These are phyloP conservation scores for Eretmodus cyanostictus DNA, from an alignment of 2,113 vertebrate genomes.

Conservation along the genomic window DNA sequence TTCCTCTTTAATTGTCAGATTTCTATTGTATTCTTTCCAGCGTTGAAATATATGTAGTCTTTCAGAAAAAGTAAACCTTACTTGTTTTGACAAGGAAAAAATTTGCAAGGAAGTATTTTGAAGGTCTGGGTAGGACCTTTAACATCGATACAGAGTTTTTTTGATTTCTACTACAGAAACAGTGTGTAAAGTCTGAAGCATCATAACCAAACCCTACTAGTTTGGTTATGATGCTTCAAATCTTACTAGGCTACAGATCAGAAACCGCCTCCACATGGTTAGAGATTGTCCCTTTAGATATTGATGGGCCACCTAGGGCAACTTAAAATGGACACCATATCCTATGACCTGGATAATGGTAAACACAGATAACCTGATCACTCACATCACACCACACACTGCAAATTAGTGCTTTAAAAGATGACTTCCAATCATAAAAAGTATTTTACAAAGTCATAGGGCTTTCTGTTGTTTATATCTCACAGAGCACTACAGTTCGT, in stretches of 20 bases:
- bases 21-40: not conserved
- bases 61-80: not conserved
- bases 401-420: not conserved
- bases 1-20: not conserved
- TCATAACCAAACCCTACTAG: not conserved
- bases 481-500: not conserved
- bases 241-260: not conserved
- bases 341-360: not conserved
- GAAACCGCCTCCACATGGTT: slow-evolving; percentile 17
- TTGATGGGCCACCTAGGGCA: not conserved
- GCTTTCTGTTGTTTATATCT: not conserved
- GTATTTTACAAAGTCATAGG: not conserved
- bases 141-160: not conserved
- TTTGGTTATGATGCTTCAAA: not conserved
- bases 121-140: not conserved
- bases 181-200: not conserved
- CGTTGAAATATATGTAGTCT: not conserved
- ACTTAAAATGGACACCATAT: not conserved
- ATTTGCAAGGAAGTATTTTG: not conserved
- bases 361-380: not conserved
- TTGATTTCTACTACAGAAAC: not conserved
- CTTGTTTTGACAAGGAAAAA: not conserved
- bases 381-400: not conserved
- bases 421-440: not conserved
- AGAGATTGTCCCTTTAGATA: slow-evolving; percentile 5